phyloP scores from a whole-genome alignment of 2,797 vertebrate genomes.

The Myotis findleyi region DNA sequence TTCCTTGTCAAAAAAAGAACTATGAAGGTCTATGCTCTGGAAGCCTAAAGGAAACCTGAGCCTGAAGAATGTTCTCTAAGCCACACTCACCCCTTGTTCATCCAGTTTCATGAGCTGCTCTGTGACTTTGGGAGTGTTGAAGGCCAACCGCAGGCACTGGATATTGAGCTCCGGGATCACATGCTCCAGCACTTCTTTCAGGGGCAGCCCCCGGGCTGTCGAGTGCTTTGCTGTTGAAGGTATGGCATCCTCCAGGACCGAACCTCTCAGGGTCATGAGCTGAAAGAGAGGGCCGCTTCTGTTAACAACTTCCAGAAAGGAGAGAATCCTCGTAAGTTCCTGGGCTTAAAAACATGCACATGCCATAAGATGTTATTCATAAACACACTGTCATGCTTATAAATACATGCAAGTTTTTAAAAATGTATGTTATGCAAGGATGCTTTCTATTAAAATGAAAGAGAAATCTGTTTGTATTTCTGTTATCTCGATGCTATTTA shows the following conservation, averaged over 20 bases:
- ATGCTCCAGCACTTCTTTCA: conserved; percentile 97
- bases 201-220: conserved; percentile 93
- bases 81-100: conserved; percentile 94
- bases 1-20: neutral
- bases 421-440: neutral
- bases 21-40: neutral
- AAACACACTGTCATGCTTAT: neutral
- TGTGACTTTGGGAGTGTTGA: conserved; percentile 98
- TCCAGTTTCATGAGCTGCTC: conserved; percentile 99
- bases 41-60: neutral
- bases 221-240: conserved; percentile 97
- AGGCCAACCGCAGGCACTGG: conserved; percentile 95
- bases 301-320: conserved; percentile 23
- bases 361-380: neutral
- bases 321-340: neutral
- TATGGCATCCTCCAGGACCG: conserved; percentile 95
- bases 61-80: neutral
- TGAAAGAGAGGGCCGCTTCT: conserved; percentile 72
- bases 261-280: conserved; percentile 96
- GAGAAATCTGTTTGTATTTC: neutral
- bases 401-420: neutral
- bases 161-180: conserved; percentile 95
- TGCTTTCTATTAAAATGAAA: neutral
- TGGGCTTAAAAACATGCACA: neutral
- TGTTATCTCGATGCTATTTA: neutral